Conservation (phyloP, 2,113 vertebrate species). For the Falcunculus frontatus region DNA sequence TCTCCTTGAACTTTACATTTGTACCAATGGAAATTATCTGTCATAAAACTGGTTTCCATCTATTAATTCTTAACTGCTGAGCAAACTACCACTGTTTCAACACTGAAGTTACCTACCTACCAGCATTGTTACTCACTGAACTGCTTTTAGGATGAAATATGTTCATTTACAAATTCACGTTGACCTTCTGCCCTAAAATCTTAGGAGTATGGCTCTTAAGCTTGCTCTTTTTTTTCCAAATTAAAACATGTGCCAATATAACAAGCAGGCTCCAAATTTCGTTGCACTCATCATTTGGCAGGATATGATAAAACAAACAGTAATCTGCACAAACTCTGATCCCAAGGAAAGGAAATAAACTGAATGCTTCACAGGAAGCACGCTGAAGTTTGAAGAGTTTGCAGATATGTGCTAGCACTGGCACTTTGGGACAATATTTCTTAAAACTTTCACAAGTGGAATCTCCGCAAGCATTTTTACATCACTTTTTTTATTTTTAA, state of each 20-base stretch:
- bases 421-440: background rate
- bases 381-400: background rate
- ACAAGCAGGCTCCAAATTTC: background rate
- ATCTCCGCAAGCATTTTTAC: background rate
- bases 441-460: background rate
- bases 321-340: background rate
- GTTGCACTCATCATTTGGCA: background rate
- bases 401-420: background rate
- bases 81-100: background rate
- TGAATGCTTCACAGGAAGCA: background rate
- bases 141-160: background rate
- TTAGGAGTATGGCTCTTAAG: background rate
- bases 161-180: background rate
- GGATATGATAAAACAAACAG: background rate
- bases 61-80: background rate
- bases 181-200: background rate
- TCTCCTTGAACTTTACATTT: background rate
- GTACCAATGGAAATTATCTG: conserved; percentile 5
- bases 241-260: background rate
- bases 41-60: background rate
- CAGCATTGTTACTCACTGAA: background rate
- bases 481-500: background rate
- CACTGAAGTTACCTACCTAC: background rate
- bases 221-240: background rate
- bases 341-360: background rate